Conservation (phyloP, 1,140 invertebrate genomes). For the Heliconius eleuchia region DNA sequence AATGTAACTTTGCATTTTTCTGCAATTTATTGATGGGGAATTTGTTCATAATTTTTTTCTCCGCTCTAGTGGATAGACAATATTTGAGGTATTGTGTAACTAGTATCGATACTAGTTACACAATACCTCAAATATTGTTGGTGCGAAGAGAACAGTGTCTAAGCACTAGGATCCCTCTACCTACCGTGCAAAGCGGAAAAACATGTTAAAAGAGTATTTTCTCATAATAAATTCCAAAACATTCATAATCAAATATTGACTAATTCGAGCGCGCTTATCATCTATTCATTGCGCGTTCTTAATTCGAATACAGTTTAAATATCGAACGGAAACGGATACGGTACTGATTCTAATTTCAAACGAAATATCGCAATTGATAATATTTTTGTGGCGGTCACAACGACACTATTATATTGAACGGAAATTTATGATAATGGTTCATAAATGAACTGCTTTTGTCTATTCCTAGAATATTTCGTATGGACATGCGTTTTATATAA, state of each 20-base stretch:
- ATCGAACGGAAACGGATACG: conserved; percentile 79
- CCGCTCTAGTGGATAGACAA: too few relatives aligned
- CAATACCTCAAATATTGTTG: too few relatives aligned
- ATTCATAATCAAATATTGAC: conserved; percentile 19
- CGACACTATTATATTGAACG: conserved; percentile 72
- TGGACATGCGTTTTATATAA: neutral
- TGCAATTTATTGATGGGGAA: conserved; percentile 3
- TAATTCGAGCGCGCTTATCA: conserved; percentile 47
- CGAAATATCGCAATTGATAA: conserved; percentile 78
- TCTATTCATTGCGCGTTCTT: conserved; percentile 67
- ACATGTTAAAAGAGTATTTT: neutral
- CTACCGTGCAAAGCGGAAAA: too few relatives aligned
- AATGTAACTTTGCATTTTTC: conserved; percentile 8
- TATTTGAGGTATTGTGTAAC: too few relatives aligned
- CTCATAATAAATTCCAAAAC: neutral
- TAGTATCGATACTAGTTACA: too few relatives aligned
- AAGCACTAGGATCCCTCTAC: too few relatives aligned
- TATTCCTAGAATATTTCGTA: conserved; percentile 10
- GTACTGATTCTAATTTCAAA: conserved; percentile 80
- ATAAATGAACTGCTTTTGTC: conserved; percentile 39
- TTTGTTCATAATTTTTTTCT: too few relatives aligned
- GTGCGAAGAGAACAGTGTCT: too few relatives aligned
- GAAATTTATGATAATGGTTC: conserved; percentile 74
- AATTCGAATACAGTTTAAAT: conserved; percentile 74
- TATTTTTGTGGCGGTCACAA: conserved; percentile 66